These are phyloP conservation scores for Baronia brevicornis DNA, from an alignment of 2,888 invertebrate species.

Conservation along the genomic window DNA sequence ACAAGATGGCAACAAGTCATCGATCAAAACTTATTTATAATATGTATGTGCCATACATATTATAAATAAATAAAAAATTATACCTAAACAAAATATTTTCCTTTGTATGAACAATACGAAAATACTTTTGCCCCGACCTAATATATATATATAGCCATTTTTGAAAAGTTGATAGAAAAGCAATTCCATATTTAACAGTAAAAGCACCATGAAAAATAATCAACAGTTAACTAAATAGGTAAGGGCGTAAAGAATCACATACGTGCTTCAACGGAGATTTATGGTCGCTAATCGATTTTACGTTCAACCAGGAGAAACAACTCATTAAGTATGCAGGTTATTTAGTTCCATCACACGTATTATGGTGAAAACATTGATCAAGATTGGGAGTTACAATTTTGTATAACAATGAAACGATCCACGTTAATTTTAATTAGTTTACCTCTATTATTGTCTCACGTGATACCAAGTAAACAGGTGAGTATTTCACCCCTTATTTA, in stretches of 20 bases:
- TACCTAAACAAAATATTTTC: too few relatives aligned
- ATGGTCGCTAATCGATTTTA: conserved; percentile 13
- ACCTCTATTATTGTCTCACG: too few relatives aligned
- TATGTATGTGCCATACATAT: too few relatives aligned
- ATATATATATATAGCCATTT: too few relatives aligned
- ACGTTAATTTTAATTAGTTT: conserved; percentile 2
- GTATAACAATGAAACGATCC: conserved; percentile 2
- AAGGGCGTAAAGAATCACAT: conserved; percentile 14
- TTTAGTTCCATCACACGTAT: conserved; percentile 9
- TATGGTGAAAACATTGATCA: conserved; percentile 6
- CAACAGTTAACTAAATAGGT: conserved; percentile 27
- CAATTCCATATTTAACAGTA: conserved; percentile 19
- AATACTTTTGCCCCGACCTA: too few relatives aligned
- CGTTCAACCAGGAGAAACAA: conserved; percentile 11
- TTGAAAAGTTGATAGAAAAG: too few relatives aligned
- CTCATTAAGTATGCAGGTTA: conserved; percentile 5
- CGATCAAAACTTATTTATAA: too few relatives aligned
- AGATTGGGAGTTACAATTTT: neutral
- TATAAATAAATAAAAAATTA: too few relatives aligned
- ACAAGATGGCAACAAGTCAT: too few relatives aligned
- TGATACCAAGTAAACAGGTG: too few relatives aligned
- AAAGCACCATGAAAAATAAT: conserved; percentile 32
- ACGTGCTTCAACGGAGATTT: conserved; percentile 16
- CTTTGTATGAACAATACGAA: too few relatives aligned
- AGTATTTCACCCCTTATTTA: too few relatives aligned